Base-by-base conservation (phyloP, 2,888 invertebrate species). In the Platycheirus rosarum region DNA sequence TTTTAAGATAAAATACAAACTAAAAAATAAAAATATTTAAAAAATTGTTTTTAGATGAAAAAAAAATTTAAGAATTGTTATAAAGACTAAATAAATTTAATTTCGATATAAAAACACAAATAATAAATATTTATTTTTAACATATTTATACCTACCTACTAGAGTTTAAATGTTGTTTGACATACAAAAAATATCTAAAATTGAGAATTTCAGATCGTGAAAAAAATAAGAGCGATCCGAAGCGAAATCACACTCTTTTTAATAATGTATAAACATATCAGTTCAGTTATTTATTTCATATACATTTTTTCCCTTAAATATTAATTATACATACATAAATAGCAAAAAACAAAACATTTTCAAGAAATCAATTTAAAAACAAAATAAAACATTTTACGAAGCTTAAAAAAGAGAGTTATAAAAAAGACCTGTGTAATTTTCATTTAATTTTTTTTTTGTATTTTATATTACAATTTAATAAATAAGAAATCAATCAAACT, bases 241-340 rank as follows among this genome's bases (percentile, higher is more conserved):
- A 51, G 14, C 62, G 42, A 20, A 57, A 79, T 79, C 75, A 79
- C 79, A 66, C 48, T 68, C 69, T 76, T 73, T 73, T 62, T 63
- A 65, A 53, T 65, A 65, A 53, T 76, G 77, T 82, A 77, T 62
- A 76, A 78, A 84, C 84, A 84, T 84, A 84, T 84, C 84, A 84
- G 84, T 84, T 84, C 77, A 84, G 74, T 78, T 84, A 84, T 84
- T 84, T 84, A 84, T 84, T 84, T 78, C 84, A 84, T 78, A 84
- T 44, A 80, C 60, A 75, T 69, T 75, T 75, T 82, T 57, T 13
- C 57, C 23, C 46, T 37, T 63, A 46, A 16, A 57, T 20, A 53
- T 40, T 13, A 32, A 32, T 53, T 63, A 57, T 49, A 26, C 53
- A 32, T 29, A 75, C 51, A 29, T 51, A 57, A n/a, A n/a, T n/a